Percentiles rank a stretch among this genome's conserved stretches.
Conservation (phyloP, 2,888 invertebrate genomes). For the Acleris literana region DNA sequence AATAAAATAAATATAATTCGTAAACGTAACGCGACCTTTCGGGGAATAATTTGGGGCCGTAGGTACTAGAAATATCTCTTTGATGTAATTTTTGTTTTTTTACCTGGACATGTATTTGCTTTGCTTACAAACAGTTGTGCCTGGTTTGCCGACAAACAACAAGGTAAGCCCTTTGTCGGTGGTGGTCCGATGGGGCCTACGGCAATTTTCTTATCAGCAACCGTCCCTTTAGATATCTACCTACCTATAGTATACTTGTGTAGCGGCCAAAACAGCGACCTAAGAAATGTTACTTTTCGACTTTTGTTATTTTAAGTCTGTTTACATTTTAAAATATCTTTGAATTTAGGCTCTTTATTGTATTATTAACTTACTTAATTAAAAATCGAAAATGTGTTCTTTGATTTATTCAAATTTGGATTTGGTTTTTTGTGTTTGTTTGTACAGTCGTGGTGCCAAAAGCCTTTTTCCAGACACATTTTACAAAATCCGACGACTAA, state of each 20-base stretch:
- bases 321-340: neutral
- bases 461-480: no score
- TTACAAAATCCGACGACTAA: no score
- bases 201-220: conserved; percentile 67
- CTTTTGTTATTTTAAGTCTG: neutral
- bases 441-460: no score
- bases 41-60: conserved; percentile 22
- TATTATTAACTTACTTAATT: neutral
- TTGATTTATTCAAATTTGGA: neutral
- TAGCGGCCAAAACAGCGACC: conserved; percentile 17
- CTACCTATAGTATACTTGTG: conserved; percentile 28
- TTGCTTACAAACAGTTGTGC: conserved; percentile 59
- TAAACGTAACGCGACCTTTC: conserved; percentile 23
- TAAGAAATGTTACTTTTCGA: neutral
- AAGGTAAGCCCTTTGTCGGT: conserved; percentile 68
- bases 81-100: conserved; percentile 35
- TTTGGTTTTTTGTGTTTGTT: no score
- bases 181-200: conserved; percentile 53
- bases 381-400: neutral
- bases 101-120: conserved; percentile 48
- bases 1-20: conserved; percentile 29
- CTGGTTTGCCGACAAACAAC: conserved; percentile 67
- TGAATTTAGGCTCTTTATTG: neutral
- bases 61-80: conserved; percentile 28
- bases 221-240: conserved; percentile 41